phyloP scores from a whole-genome alignment of 2,113 vertebrate species.

The Gymnocephalus cernua region DNA sequence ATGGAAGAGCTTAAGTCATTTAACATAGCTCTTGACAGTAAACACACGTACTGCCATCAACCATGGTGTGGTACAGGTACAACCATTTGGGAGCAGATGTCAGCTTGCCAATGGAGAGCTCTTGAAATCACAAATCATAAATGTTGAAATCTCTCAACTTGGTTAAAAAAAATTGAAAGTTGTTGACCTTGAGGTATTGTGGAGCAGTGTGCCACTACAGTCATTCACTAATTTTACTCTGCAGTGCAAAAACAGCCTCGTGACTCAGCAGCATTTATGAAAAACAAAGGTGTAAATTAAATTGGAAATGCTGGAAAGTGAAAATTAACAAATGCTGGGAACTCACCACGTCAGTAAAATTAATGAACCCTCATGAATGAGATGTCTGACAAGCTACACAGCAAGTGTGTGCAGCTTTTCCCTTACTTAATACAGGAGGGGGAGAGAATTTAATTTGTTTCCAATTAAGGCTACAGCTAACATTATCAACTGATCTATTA shows the following conservation, averaged over 20 bases:
- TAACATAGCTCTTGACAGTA: constrained; percentile 48
- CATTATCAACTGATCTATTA: background rate
- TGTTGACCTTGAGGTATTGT: constrained; percentile 15
- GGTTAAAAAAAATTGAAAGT: background rate
- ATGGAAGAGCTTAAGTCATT: constrained; percentile 46
- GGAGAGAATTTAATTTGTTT: background rate
- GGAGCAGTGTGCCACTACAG: background rate
- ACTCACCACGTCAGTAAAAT: constrained; percentile 18
- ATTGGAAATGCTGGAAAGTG: constrained; percentile 24
- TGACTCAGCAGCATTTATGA: constrained; percentile 54
- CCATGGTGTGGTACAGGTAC: constrained; percentile 29
- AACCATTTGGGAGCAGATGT: constrained; percentile 50
- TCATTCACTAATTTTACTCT: constrained; percentile 19
- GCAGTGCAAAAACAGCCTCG: background rate
- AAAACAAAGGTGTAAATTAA: constrained; percentile 47
- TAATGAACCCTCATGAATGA: constrained; percentile 23
- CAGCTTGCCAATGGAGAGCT: constrained; percentile 17
- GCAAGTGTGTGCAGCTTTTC: constrained; percentile 3
- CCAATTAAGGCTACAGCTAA: background rate
- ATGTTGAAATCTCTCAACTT: constrained; percentile 12
- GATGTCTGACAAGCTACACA: constrained; percentile 28
- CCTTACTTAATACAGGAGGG: background rate
- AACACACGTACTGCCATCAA: constrained; percentile 50
- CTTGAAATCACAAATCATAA: constrained; percentile 42
- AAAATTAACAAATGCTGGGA: constrained; percentile 38